Evolutionary conservation across 2,888 invertebrate genomes (phyloP).

Genomic region (Callinectes sapidus): DNA sequence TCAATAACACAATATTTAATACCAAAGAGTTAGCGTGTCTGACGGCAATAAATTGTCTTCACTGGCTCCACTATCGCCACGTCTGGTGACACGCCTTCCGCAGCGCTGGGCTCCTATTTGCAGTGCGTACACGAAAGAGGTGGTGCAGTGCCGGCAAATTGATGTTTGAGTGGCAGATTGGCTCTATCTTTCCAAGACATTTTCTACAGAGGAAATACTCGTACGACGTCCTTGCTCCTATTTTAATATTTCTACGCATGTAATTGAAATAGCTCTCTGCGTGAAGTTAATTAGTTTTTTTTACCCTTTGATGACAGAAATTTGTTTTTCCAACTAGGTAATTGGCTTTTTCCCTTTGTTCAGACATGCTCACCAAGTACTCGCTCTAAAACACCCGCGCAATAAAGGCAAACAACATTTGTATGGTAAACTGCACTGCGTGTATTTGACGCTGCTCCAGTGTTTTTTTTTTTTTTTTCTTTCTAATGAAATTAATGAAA

Average conservation of each 20-base stretch:
- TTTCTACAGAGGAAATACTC: not conserved
- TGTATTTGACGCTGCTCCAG: not conserved
- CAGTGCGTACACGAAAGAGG: not conserved
- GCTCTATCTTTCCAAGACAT: not conserved
- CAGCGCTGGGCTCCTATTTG: not conserved
- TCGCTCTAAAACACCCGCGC: not conserved
- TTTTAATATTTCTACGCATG: slow-evolving; percentile 6
- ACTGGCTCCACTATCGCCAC: slow-evolving; percentile 4
- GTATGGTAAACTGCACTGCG: not conserved
- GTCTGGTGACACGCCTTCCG: not conserved
- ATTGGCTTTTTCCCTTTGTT: not conserved
- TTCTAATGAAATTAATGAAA: not conserved
- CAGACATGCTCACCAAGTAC: not conserved
- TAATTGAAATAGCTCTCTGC: not conserved
- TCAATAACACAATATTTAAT: not conserved
- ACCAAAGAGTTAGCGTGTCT: not conserved
- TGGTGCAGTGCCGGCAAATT: not conserved
- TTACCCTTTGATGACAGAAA: not conserved
- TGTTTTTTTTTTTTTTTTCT: not conserved
- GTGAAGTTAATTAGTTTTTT: not conserved
- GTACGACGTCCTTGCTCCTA: not conserved
- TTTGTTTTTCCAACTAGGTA: not conserved
- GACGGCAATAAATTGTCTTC: not conserved
- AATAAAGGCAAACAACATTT: not conserved
- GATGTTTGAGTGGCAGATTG: not conserved